Conservation (phyloP, 1,140 invertebrate species). For the Ericerus pela region DNA sequence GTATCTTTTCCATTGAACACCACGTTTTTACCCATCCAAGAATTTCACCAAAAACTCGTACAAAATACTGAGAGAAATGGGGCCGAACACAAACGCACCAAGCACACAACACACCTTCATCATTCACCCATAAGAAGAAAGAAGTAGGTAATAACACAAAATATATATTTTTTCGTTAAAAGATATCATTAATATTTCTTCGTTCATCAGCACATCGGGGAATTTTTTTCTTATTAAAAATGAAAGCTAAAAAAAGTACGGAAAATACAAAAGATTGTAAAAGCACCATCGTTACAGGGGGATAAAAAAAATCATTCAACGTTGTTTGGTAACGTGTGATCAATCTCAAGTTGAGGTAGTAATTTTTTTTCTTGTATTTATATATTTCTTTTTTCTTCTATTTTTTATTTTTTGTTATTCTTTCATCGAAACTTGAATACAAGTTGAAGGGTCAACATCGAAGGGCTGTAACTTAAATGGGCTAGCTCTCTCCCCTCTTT, state of each 20-base stretch:
- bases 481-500: no score
- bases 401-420: no score
- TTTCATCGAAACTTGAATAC: slow-evolving; percentile 6
- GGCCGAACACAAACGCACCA: no score
- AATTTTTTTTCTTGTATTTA: no score
- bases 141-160: not conserved
- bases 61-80: no score
- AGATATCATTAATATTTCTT: slow-evolving; percentile 12
- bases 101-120: no score
- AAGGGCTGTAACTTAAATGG: slow-evolving; percentile 7
- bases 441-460: slow-evolving; percentile 4
- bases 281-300: slow-evolving; percentile 1
- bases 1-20: no score
- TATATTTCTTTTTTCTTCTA: no score
- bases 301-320: slow-evolving; percentile 12
- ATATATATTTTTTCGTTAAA: not conserved
- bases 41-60: no score
- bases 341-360: slow-evolving; percentile 2
- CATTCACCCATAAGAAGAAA: no score
- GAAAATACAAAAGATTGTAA: slow-evolving; percentile 8
- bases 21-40: no score
- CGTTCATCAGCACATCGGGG: slow-evolving; percentile 7
- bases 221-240: slow-evolving; percentile 12
- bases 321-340: slow-evolving; percentile 8
- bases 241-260: slow-evolving; percentile 10